Evolutionary conservation across 2,113 vertebrate genomes (phyloP), one percentile per base, ranked within the genome.

Genomic region (Clarias gariepinus): DNA sequence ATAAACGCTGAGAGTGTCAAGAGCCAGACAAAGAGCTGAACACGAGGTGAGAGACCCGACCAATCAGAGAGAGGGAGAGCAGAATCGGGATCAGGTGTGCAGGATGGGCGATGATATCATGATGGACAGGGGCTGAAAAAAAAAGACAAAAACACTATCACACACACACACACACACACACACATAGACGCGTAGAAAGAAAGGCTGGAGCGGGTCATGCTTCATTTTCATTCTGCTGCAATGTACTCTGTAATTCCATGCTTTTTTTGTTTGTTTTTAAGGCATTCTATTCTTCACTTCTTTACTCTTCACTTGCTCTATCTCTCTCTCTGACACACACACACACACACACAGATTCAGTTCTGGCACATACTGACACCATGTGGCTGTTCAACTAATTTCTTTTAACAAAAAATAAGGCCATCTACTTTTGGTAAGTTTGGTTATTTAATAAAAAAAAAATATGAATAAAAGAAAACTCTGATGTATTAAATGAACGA

Each of bases 1-100:
- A 93, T 92, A 95, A 95, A 95, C 87, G 58, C 91, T 84, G 89
- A 55, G 89, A 83, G 66, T 82, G 86, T 89, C 87, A 87, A 57
- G 12, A 83, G 41, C 10, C n/a, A 87, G 77, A 85, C 82, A 89
- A 87, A 85, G 87, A 41, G 64, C 18, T 41, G 83, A 55, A 81
- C 80, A 63, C 68, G 57, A 80, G 25, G 83, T 73, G 73, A 82
- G 25, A 66, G 13, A 60, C 13, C 60, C 5, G 30, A 33, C 89
- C 81, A 86, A 81, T 86, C 77, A 74, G 61, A 81, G 57, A 66
- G 21, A 77, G 47, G 60, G 74, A 76, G 83, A 87, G 68, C 52
- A 77, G 69, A 21, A 82, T 89, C 73, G 83, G 86, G 76, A 83
- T 89, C 73, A 84, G 86, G 76, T 85, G 85, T 81, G 77, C 80